These are phyloP conservation scores for Smittia sp. DNA, from an alignment of 2,888 invertebrate genomes.

Conservation along the genomic window DNA sequence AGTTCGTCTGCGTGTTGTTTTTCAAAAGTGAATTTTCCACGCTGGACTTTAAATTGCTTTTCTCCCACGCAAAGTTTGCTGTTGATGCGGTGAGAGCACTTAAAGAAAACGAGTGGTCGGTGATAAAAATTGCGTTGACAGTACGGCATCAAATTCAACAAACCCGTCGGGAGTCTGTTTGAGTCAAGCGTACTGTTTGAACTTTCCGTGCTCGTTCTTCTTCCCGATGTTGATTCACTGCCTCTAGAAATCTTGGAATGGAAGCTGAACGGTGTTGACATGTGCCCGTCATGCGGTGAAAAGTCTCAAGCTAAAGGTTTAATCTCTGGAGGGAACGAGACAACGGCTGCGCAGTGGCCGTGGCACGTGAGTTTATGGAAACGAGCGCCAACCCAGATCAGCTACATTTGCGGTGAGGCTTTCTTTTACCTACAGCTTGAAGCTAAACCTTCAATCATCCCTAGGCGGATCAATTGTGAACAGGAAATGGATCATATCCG, in stretches of 20 bases:
- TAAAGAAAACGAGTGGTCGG: too few species aligned
- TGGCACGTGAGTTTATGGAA: background rate
- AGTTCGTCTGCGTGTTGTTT: background rate
- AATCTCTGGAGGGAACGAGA: background rate
- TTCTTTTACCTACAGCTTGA: too few species aligned
- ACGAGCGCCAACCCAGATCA: background rate
- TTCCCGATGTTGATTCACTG: background rate
- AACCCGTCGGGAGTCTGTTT: background rate
- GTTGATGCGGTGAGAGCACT: background rate
- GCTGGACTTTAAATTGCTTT: background rate
- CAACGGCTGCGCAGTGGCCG: background rate
- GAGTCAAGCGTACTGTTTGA: background rate
- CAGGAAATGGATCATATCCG: background rate
- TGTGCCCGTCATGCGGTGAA: background rate
- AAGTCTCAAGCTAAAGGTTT: background rate
- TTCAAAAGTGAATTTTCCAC: background rate
- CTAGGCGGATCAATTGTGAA: background rate
- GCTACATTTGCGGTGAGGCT: background rate
- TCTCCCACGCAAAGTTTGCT: background rate
- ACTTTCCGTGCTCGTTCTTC: background rate
- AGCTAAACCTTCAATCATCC: too few species aligned
- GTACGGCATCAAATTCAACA: slow-evolving; percentile 2
- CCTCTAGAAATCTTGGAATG: background rate
- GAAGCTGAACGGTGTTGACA: background rate
- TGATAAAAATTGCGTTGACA: background rate